A percentile compares a stretch with the other conserved stretches of the same genome.
Conservation (phyloP, 2,888 invertebrate genomes). For the Cylindroiulus punctatus region DNA sequence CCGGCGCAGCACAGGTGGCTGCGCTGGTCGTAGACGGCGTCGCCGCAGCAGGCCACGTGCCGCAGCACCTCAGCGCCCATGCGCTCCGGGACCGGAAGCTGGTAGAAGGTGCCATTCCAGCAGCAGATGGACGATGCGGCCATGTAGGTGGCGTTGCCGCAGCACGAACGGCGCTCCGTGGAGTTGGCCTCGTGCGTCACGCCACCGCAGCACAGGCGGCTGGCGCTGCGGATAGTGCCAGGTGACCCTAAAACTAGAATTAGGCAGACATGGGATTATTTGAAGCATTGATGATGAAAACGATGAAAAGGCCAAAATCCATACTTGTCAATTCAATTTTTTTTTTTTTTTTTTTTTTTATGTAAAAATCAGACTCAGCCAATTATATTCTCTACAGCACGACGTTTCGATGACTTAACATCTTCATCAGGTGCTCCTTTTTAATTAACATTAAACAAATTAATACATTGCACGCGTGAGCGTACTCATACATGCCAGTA, state of each 20-base stretch:
- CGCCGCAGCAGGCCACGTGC: conserved; percentile 49
- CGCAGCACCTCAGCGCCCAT: neutral
- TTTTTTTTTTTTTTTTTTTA: no score
- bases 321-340: no score
- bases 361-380: no score
- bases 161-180: conserved; percentile 27
- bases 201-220: conserved; percentile 53
- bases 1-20: conserved; percentile 53
- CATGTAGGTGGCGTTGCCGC: conserved; percentile 55
- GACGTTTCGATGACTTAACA: no score
- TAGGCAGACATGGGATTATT: neutral
- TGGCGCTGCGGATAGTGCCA: neutral
- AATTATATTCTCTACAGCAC: no score
- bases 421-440: no score
- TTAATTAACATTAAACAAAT: no score
- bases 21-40: conserved; percentile 51
- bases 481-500: no score
- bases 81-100: conserved; percentile 26
- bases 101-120: conserved; percentile 55
- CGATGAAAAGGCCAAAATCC: no score
- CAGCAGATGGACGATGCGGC: conserved; percentile 50
- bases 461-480: no score
- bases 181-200: neutral
- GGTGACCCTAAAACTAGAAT: conserved; percentile 15
- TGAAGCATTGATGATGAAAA: no score